Conservation (phyloP, 64 coral and sea anemone species). For the Actinia tenebrosa region DNA sequence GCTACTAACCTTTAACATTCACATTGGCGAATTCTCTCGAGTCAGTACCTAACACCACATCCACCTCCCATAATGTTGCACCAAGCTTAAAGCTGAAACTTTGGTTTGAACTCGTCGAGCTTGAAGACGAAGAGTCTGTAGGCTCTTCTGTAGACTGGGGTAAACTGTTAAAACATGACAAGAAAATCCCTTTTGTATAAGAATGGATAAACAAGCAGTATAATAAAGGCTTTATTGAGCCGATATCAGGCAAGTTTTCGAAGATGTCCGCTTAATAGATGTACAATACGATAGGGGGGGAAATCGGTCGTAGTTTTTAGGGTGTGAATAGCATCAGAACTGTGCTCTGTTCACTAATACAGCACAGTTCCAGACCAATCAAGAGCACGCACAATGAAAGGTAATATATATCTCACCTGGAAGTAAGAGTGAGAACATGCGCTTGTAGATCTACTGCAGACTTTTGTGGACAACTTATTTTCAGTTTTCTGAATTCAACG, state of each 20-base stretch:
- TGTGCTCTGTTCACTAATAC: background rate
- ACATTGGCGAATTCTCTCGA: slow-evolving; percentile 18
- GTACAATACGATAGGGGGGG: too few species aligned
- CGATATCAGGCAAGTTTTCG: too few species aligned
- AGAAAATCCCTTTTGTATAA: background rate
- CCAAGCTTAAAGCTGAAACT: slow-evolving; percentile 34
- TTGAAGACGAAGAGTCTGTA: background rate
- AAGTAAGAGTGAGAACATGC: slow-evolving; percentile 50
- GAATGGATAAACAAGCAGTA: too few species aligned
- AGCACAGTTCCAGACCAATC: background rate
- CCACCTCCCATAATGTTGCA: slow-evolving; percentile 38
- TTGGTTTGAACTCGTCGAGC: background rate
- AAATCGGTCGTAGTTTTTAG: too few species aligned
- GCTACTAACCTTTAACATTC: slow-evolving; percentile 28
- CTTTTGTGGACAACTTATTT: slow-evolving; percentile 53
- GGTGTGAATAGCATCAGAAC: too few species aligned
- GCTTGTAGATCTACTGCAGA: slow-evolving; percentile 56
- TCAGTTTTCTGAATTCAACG: slow-evolving; percentile 54
- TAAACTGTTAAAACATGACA: background rate
- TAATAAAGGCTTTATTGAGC: too few species aligned
- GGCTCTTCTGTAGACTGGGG: background rate
- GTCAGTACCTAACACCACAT: slow-evolving; percentile 16
- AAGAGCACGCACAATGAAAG: background rate
- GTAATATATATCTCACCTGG: slow-evolving; percentile 32
- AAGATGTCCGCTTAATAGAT: too few species aligned